phyloP scores from a whole-genome alignment of 2,797 vertebrate genomes.

The Merluccius polli region DNA sequence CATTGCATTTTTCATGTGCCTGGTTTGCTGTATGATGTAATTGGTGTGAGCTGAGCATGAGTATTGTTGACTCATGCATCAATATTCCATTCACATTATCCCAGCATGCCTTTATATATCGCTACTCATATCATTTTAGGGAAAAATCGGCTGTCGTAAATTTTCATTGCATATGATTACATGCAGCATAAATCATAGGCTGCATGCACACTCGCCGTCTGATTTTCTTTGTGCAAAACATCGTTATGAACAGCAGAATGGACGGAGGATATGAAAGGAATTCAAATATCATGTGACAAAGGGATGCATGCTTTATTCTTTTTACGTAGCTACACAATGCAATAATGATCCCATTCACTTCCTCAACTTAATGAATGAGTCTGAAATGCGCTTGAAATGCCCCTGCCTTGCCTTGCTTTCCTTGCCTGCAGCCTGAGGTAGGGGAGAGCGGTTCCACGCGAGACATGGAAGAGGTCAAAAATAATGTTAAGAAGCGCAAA shows the following conservation, averaged over 20 bases:
- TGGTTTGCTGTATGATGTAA: slow-evolving; percentile 19
- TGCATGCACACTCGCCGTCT: slow-evolving; percentile 64
- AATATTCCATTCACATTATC: slow-evolving; percentile 62
- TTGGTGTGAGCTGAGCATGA: slow-evolving; percentile 29
- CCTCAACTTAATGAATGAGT: not conserved
- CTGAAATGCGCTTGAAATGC: slow-evolving; percentile 25
- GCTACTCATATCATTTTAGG: not conserved
- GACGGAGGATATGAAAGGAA: not conserved
- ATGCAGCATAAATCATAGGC: slow-evolving; percentile 19
- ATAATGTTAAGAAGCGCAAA: slow-evolving; percentile 91
- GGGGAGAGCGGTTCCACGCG: slow-evolving; percentile 87
- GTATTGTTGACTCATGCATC: slow-evolving; percentile 73
- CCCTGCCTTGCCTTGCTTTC: slow-evolving; percentile 16
- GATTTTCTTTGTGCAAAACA: slow-evolving; percentile 72
- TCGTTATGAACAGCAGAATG: slow-evolving; percentile 52
- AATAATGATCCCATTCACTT: too few relatives aligned
- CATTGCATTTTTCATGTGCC: too few relatives aligned
- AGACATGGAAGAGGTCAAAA: slow-evolving; percentile 95
- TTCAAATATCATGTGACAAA: not conserved
- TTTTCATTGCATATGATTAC: not conserved
- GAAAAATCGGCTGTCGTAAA: not conserved
- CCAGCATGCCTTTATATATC: not conserved
- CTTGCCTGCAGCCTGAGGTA: slow-evolving; percentile 71
- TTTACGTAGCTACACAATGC: not conserved
- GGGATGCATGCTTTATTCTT: not conserved